A percentile compares a stretch with the other conserved stretches of the same genome.
Evolutionary conservation across 2,113 vertebrate species (phyloP).

Genomic region (Oenanthe melanoleuca): DNA sequence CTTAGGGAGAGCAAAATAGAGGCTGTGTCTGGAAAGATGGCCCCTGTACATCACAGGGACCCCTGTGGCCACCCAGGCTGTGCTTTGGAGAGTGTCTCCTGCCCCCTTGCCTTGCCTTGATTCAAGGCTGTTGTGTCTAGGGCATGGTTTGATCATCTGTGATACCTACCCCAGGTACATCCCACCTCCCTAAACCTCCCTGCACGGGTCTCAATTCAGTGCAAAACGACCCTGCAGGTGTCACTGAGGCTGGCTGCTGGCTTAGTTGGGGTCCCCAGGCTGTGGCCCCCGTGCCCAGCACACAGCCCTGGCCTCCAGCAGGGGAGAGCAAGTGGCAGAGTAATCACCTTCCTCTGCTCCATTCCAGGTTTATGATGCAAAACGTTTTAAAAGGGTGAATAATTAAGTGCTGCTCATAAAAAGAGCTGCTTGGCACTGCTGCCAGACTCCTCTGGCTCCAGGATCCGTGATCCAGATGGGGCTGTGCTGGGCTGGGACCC

Average conservation of each 20-base stretch:
- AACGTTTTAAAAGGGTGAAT: slow-evolving; percentile 35
- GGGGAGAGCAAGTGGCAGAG: neutral
- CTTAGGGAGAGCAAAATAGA: neutral
- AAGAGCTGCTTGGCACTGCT: neutral
- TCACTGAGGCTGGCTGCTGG: neutral
- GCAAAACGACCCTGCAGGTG: neutral
- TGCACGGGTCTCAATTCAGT: accelerated
- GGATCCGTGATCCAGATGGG: accelerated
- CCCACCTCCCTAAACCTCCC: neutral
- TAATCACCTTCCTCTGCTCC: neutral
- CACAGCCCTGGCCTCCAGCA: neutral
- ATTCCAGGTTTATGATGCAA: slow-evolving; percentile 41
- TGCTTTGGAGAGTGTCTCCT: neutral
- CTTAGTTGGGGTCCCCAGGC: neutral
- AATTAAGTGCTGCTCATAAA: slow-evolving; percentile 35
- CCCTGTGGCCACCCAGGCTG: neutral
- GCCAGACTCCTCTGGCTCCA: neutral
- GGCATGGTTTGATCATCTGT: neutral
- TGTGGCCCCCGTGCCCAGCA: neutral
- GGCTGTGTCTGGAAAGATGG: neutral
- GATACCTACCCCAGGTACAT: neutral
- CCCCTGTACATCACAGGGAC: neutral
- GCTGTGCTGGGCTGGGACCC: neutral
- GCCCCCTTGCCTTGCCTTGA: neutral
- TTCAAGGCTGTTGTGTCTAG: neutral